phyloP scores from a whole-genome alignment of 2,888 invertebrate genomes.

The Dryomyza anilis region DNA sequence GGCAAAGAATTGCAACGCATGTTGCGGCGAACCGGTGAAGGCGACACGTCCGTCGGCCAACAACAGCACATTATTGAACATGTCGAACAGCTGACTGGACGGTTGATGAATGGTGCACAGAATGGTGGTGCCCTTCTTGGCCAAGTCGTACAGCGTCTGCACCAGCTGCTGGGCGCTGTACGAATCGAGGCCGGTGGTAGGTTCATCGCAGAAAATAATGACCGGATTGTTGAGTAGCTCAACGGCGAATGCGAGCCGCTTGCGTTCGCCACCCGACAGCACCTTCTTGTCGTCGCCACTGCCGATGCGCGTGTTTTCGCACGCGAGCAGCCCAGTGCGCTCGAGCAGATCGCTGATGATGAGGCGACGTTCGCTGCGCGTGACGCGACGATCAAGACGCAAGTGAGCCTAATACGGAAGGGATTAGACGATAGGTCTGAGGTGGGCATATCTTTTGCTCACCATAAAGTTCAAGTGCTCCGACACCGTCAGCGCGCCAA shows the following conservation, averaged over 20 bases:
- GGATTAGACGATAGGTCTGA: neutral
- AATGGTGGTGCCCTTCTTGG: slow-evolving; percentile 80
- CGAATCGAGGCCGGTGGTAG: slow-evolving; percentile 92
- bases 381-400: slow-evolving; percentile 75
- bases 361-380: slow-evolving; percentile 66
- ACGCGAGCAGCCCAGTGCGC: slow-evolving; percentile 73
- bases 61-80: slow-evolving; percentile 80
- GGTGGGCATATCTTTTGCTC: neutral
- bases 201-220: slow-evolving; percentile 93
- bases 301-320: slow-evolving; percentile 80
- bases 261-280: slow-evolving; percentile 92
- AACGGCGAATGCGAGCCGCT: slow-evolving; percentile 89
- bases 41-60: slow-evolving; percentile 88
- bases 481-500: slow-evolving; percentile 80
- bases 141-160: slow-evolving; percentile 71
- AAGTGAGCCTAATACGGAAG: slow-evolving; percentile 71
- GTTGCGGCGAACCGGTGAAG: slow-evolving; percentile 74
- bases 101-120: slow-evolving; percentile 96
- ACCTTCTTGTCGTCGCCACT: slow-evolving; percentile 75
- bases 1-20: slow-evolving; percentile 73
- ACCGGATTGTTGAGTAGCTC: slow-evolving; percentile 89
- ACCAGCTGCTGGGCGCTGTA: slow-evolving; percentile 89
- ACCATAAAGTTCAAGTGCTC: slow-evolving; percentile 90
- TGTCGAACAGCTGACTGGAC: slow-evolving; percentile 81
- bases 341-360: slow-evolving; percentile 74